Base-by-base conservation (phyloP, 2,888 invertebrate genomes). In the Ethmia dodecea region DNA sequence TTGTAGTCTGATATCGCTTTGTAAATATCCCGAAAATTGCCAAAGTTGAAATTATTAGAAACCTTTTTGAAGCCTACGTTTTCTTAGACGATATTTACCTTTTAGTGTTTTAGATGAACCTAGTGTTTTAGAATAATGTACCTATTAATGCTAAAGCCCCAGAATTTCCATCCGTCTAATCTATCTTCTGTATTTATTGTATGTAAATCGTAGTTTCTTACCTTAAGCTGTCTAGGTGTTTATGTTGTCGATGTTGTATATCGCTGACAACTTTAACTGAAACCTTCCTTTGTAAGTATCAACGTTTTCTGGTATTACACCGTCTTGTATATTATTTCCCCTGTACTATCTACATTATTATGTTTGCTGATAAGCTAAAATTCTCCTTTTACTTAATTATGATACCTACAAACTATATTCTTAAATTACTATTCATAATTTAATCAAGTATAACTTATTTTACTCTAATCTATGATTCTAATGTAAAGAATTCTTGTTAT, bases 131-230 rank as follows among this genome's bases (percentile, higher is more conserved):
- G 18, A 18, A 5, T 12, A 26, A 40, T 41, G 31, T 34, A 37
- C 31, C 47, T 60, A 60, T 58, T 47, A 48, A 56, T 53, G 80
- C 83, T 81, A 80, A 79, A 72, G 86, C 87, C 87, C 86, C 87
- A 87, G 87, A 83, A 79, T 83, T 86, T 87, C 86, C 87, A 87
- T 87, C 87, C 87, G 87, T 86, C 84, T 77, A 70, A 63, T 64
- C 71, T 84, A 81, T 79, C 80, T 83, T 77, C 79, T 83, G 69
- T 84, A 80, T 71, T 73, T 83, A 81, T 71, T 77, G 56, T 75
- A 77, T 72, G 75, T 81, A 78, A 67, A 64, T 48, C 43, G 71
- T 83, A 81, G 80, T 68, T 39, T 66, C n/a, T n/a, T 71, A 64
- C 54, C 63, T 65, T 26, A 79, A 76, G 76, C 58, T 68, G 45